phyloP scores from a whole-genome alignment of 2,113 vertebrate species.

The Salvelinus namaycush region DNA sequence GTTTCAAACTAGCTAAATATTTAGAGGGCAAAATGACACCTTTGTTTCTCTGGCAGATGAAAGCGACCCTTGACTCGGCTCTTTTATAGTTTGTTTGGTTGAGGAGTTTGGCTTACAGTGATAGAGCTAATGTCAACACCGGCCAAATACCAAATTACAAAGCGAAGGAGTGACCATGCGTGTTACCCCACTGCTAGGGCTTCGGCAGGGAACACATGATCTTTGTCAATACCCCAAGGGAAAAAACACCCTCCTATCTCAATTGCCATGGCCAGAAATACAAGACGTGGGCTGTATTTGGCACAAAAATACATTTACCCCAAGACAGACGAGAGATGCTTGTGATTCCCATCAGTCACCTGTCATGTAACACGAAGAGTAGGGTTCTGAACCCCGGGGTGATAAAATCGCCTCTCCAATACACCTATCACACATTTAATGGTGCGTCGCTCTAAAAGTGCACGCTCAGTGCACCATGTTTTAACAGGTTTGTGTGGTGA shows the following conservation, averaged over 20 bases:
- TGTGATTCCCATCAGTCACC: slow-evolving; percentile 66
- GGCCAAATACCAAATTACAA: slow-evolving; percentile 38
- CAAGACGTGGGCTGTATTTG: background rate
- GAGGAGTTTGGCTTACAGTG: slow-evolving; percentile 25
- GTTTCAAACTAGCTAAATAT: slow-evolving; percentile 52
- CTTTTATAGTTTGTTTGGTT: slow-evolving; percentile 39
- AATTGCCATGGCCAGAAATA: background rate
- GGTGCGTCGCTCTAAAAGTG: slow-evolving; percentile 42
- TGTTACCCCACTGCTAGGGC: slow-evolving; percentile 23
- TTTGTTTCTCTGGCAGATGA: slow-evolving; percentile 40
- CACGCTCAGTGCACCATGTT: slow-evolving; percentile 30
- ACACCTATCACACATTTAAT: slow-evolving; percentile 55
- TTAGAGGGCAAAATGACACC: slow-evolving; percentile 37
- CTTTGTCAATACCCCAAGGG: slow-evolving; percentile 50
- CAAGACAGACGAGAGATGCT: slow-evolving; percentile 48
- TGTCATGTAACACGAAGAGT: slow-evolving; percentile 59
- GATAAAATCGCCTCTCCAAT: slow-evolving; percentile 59
- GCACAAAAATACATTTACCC: slow-evolving; percentile 42
- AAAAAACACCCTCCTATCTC: background rate
- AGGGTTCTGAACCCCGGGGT: slow-evolving; percentile 42
- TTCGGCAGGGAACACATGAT: slow-evolving; percentile 31
- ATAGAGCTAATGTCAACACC: slow-evolving; percentile 44
- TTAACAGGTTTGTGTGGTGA: slow-evolving; percentile 39
- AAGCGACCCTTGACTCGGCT: slow-evolving; percentile 29
- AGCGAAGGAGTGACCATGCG: slow-evolving; percentile 25